Percentiles rank a stretch among this genome's conserved stretches.
phyloP scores from a whole-genome alignment of 2,888 invertebrate species.

The Gibbula magus region DNA sequence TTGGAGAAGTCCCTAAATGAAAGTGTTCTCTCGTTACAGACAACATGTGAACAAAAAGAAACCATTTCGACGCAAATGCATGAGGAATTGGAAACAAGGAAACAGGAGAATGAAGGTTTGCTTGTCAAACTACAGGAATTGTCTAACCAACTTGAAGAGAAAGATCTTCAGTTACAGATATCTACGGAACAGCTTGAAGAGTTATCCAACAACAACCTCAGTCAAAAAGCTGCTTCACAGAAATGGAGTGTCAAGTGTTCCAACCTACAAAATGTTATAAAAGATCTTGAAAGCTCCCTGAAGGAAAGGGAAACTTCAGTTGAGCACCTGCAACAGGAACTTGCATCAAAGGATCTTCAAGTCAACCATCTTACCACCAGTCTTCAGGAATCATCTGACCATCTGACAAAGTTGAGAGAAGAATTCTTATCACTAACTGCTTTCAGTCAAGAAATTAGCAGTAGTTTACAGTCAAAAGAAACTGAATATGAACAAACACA shows the following conservation, averaged over 20 bases:
- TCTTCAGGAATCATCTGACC: neutral
- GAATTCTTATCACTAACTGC: neutral
- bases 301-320: neutral
- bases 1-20: slow-evolving; percentile 13
- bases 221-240: neutral
- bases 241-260: neutral
- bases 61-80: neutral
- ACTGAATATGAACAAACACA: neutral
- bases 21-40: neutral
- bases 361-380: no score
- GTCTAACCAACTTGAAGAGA: neutral
- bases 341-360: neutral
- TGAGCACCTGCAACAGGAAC: neutral
- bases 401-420: neutral
- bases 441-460: neutral
- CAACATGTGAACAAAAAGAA: neutral
- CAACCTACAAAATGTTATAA: neutral
- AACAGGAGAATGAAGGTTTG: neutral
- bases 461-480: neutral
- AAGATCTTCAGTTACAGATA: neutral
- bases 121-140: neutral
- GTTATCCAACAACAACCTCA: neutral
- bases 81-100: neutral
- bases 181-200: neutral
- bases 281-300: neutral